Base-by-base conservation (phyloP, 1,140 invertebrate species). In the Philotrypesis tridentata region DNA sequence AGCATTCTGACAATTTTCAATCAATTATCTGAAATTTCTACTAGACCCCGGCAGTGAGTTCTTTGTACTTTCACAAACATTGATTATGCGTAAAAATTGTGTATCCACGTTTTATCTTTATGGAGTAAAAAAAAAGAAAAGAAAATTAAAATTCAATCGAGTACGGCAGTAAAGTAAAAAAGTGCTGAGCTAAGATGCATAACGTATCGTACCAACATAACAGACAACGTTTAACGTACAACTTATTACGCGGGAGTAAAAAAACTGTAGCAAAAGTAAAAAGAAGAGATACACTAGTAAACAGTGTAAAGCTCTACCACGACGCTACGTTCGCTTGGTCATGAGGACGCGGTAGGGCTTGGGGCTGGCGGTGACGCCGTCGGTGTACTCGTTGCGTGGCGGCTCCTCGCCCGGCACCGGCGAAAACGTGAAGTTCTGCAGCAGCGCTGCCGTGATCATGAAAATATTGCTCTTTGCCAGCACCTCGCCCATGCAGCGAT, bases 401-500 rank as follows among this genome's bases (percentile, higher is more conserved):
- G 94, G 91, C 60, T 91, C 87, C 40, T 94, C 92, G 0, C 94
- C 95, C 4, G 94, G 93, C 6, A 94, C 92, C 0, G 94, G 87
- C 2, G 92, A 88, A 87, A 97, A 94, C 6, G 93, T 94, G 82
- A 96, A 97, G 71, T 93, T 94, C 89, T 98, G 97, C 71, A 98
- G 89, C 29, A 98, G 89, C 0, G 94, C 93, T 2, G 96, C 94
- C 4, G 94, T 95, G 86, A 97, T 96, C 25, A 98, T 87, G 85
- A 98, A 98, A 14, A 98, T 93, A 85, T 97, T 98, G 81, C 96
- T 95, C 85, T 95, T 95, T 1, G 96, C 97, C 73, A 98, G 88
- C 25, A 94, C 92, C 91, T 98, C 97, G 12, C 97, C 97, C 87
- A 97, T 95, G 87, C 97, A 98, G 60, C 95, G 94, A 88, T 96